These are phyloP conservation scores for Diplolepis rosae DNA, from an alignment of 2,888 invertebrate species.

Conservation along the genomic window DNA sequence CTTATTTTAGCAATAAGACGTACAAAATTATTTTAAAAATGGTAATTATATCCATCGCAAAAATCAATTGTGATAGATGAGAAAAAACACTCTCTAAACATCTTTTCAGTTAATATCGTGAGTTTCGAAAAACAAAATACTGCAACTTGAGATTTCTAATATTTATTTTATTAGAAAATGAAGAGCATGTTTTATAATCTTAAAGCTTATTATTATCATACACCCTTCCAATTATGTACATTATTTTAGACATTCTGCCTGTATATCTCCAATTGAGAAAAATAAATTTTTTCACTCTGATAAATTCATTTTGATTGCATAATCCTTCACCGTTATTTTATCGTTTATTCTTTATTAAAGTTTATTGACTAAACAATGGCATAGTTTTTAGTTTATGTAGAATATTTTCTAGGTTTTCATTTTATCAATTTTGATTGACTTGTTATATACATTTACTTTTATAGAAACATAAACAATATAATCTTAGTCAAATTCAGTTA, in stretches of 20 bases:
- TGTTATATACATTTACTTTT: no score
- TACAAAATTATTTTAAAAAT: background rate
- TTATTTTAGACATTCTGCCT: background rate
- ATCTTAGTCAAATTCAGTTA: no score
- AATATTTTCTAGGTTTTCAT: no score
- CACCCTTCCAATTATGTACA: background rate
- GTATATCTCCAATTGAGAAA: background rate
- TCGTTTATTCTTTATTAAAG: background rate
- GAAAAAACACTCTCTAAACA: background rate
- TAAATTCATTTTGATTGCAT: background rate
- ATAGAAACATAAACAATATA: no score
- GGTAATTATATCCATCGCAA: background rate
- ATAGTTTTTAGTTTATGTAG: background rate
- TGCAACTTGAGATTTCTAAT: background rate
- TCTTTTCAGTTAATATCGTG: background rate
- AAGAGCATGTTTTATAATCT: background rate
- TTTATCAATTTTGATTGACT: no score
- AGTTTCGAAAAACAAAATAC: background rate
- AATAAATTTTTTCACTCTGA: background rate
- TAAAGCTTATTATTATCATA: background rate
- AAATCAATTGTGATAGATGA: background rate
- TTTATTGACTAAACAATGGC: background rate
- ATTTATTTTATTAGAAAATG: background rate
- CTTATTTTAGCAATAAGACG: background rate
- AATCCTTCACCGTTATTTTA: background rate